Conservation (phyloP, 1,140 invertebrate genomes). For the Diorhabda sublineata region DNA sequence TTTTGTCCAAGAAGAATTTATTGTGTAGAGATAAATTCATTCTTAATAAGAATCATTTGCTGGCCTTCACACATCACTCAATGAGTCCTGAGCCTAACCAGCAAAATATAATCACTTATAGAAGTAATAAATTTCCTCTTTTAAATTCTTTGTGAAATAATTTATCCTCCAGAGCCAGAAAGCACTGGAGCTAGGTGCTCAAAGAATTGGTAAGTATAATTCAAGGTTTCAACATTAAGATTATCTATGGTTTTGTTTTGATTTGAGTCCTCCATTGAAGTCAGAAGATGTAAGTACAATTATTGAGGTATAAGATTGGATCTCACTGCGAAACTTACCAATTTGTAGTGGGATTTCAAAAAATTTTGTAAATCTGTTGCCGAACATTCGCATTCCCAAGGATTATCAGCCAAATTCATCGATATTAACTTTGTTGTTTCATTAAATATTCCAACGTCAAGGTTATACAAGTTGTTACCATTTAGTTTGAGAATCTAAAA, state of each 20-base stretch:
- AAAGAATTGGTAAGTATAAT: too few relatives aligned
- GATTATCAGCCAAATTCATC: conserved; percentile 36
- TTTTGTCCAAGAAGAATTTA: too few relatives aligned
- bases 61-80: too few relatives aligned
- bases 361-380: conserved; percentile 25
- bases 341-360: conserved; percentile 21
- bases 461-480: conserved; percentile 29
- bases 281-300: not conserved
- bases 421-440: conserved; percentile 19
- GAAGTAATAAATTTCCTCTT: too few relatives aligned
- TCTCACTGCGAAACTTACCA: conserved; percentile 15
- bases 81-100: too few relatives aligned
- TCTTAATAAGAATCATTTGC: too few relatives aligned
- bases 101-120: too few relatives aligned
- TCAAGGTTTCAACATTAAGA: not conserved
- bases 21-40: too few relatives aligned
- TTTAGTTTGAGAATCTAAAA: conserved; percentile 33
- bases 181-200: too few relatives aligned
- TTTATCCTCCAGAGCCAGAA: too few relatives aligned
- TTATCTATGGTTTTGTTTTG: not conserved
- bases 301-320: too few relatives aligned
- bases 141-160: too few relatives aligned
- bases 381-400: conserved; percentile 35
- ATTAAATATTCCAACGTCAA: conserved; percentile 29
- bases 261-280: not conserved